Conservation (phyloP, 2,888 invertebrate species). For the Choreutis nemorana region DNA sequence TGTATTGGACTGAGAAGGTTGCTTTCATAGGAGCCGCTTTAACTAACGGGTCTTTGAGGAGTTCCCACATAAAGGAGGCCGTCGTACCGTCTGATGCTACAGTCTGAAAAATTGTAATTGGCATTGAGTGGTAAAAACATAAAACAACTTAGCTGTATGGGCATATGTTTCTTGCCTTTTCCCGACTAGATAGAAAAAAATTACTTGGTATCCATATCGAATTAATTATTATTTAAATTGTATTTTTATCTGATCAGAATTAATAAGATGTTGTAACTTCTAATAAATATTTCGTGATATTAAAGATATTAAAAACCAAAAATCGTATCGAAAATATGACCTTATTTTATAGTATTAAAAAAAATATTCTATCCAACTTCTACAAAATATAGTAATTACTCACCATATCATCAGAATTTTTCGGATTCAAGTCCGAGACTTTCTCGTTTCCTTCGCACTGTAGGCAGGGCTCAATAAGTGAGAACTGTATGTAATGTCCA, state of each 20-base stretch:
- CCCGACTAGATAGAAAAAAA: no score
- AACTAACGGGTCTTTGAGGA: slow-evolving; percentile 70
- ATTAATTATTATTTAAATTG: no score
- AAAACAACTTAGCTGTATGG: no score
- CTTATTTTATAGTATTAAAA: no score
- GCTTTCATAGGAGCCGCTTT: slow-evolving; percentile 61
- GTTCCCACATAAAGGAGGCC: slow-evolving; percentile 86
- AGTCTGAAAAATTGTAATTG: slow-evolving; percentile 38
- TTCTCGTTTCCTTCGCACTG: slow-evolving; percentile 69
- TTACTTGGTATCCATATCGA: no score
- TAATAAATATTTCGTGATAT: no score
- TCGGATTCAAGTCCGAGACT: slow-evolving; percentile 73
- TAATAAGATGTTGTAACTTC: no score
- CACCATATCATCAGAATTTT: slow-evolving; percentile 66
- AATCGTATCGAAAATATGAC: no score
- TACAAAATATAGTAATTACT: slow-evolving; percentile 15
- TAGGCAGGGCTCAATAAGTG: slow-evolving; percentile 52
- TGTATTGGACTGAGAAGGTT: slow-evolving; percentile 42
- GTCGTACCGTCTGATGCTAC: slow-evolving; percentile 76
- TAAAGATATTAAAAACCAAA: not conserved
- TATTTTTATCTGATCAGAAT: no score
- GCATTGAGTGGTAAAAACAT: no score
- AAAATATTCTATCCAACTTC: no score
- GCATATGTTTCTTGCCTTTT: no score
- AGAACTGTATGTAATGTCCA: slow-evolving; percentile 54